phyloP scores from a whole-genome alignment of 2,888 invertebrate species.

The Pharmacophagus antenor region DNA sequence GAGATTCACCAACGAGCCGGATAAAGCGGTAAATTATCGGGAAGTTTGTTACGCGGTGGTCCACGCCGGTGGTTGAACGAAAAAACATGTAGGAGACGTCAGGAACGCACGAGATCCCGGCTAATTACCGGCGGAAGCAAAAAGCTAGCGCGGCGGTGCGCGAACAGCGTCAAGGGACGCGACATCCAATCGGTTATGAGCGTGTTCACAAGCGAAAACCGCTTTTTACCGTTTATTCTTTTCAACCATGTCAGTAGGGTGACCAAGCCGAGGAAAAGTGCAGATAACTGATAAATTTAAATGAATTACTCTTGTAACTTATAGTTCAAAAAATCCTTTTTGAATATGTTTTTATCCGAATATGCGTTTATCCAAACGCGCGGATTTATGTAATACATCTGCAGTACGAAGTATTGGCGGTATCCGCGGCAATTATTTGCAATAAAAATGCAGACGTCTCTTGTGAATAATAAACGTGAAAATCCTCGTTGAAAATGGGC shows the following conservation, averaged over 20 bases:
- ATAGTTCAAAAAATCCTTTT: too few species aligned
- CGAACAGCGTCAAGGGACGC: conserved; percentile 49
- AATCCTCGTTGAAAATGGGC: conserved; percentile 50
- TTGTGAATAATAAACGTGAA: conserved; percentile 44
- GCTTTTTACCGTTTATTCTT: conserved; percentile 53
- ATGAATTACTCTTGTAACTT: neutral
- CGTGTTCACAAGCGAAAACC: conserved; percentile 59
- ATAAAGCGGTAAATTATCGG: conserved; percentile 80
- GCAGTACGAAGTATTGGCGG: too few species aligned
- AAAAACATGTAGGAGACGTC: conserved; percentile 78
- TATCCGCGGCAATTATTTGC: too few species aligned
- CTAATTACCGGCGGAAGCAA: conserved; percentile 67
- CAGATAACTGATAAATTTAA: neutral
- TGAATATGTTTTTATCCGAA: too few species aligned
- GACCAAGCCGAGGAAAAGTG: neutral
- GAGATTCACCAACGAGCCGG: conserved; percentile 76
- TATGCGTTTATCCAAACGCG: too few species aligned
- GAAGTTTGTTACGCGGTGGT: conserved; percentile 72
- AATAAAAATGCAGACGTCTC: neutral
- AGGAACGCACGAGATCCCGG: conserved; percentile 67
- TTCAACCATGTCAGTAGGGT: conserved; percentile 41
- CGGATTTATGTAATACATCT: too few species aligned
- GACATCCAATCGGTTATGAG: conserved; percentile 58
- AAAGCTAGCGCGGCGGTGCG: conserved; percentile 44
- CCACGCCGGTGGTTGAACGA: conserved; percentile 55